Evolutionary conservation across 1,140 invertebrate genomes (phyloP), one percentile per base, ranked within the genome.

Genomic region (Portunus trituberculatus): DNA sequence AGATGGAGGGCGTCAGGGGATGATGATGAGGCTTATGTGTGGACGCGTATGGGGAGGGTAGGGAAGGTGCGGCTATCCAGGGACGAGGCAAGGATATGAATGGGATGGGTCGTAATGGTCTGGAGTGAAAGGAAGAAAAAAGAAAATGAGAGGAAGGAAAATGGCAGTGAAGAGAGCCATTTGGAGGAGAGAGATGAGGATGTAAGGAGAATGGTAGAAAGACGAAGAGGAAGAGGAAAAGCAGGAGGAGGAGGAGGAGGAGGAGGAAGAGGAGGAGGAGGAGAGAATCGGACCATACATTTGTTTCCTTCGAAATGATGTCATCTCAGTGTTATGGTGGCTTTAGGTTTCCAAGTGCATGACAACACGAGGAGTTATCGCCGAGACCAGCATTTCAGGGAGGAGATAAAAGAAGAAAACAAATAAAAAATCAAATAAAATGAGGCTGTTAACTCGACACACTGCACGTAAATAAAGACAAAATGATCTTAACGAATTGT

Each of bases 91-190:
- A n/a, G 67, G 67, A 76, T 76, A 76, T 76, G 25, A n/a, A 76
- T 76, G 67, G 67, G 67, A 76, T 25, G 67, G 67, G 67, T n/a
- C 67, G 67, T 76, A 76, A 76, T 76, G 67, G 67, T 76, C 20
- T 76, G 67, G 67, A 76, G 67, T 76, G 67, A 76, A 76, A n/a
- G 67, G 67, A n/a, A 76, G 67, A 25, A 76, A 76, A 76, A n/a
- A 76, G 67, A 76, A 76, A 76, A 76, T 76, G 20, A 20, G 25
- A 76, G 67, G 67, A 76, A 76, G 67, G 67, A 76, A 25, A 76
- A 76, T 76, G 67, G 16, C 20, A 76, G 67, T 76, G n/a, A 76
- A 76, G 67, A 76, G 67, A 76, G 67, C 67, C 67, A 76, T 76
- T 76, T n/a, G n/a, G 67, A 76, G 20, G 67, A 76, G n/a, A n/a